Conservation (phyloP, 2,797 vertebrate genomes). For the Acestrorhynchus altus region DNA sequence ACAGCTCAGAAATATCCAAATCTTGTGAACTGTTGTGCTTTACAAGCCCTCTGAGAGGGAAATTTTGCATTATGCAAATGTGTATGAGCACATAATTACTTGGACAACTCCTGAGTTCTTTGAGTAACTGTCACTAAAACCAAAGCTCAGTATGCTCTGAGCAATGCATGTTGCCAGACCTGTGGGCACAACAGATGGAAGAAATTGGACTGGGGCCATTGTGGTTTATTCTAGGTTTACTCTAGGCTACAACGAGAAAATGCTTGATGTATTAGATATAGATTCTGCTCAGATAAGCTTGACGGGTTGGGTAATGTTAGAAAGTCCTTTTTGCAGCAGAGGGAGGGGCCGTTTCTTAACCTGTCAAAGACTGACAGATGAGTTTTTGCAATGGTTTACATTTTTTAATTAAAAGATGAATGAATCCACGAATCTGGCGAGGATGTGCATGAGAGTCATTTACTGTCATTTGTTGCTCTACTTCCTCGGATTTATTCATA, state of each 20-base stretch:
- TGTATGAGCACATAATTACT: background rate
- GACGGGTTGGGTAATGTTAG: background rate
- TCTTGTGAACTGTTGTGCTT: slow-evolving; percentile 15
- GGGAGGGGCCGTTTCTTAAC: background rate
- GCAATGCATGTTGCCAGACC: background rate
- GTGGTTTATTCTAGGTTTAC: background rate
- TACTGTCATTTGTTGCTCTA: background rate
- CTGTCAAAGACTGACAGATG: background rate
- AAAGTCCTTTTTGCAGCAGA: background rate
- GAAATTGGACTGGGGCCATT: slow-evolving; percentile 39
- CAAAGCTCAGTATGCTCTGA: background rate
- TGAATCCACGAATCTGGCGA: background rate
- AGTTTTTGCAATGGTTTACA: background rate
- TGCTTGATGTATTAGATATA: background rate
- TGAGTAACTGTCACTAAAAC: slow-evolving; percentile 30
- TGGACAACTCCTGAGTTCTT: slow-evolving; percentile 14
- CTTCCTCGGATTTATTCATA: background rate
- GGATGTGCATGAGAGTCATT: background rate
- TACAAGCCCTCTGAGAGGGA: slow-evolving; percentile 7
- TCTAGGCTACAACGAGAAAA: slow-evolving; percentile 18
- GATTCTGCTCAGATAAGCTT: background rate
- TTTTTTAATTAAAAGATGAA: background rate
- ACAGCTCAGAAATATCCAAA: background rate
- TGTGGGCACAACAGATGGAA: slow-evolving; percentile 27
- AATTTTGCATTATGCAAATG: slow-evolving; percentile 41